phyloP scores from a whole-genome alignment of 2,888 invertebrate genomes.

The Andrena hattorfiana region DNA sequence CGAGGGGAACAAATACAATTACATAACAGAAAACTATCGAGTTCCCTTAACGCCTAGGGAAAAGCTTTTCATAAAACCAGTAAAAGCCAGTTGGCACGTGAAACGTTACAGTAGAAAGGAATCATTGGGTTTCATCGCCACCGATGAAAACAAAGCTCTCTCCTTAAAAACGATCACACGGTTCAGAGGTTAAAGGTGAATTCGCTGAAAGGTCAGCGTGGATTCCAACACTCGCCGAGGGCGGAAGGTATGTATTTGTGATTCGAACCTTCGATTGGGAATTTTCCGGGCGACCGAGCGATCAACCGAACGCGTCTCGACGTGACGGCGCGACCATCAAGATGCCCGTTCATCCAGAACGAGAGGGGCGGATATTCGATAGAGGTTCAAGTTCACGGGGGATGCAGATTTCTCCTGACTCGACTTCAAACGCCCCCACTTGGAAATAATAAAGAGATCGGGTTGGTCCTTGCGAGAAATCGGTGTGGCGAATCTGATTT shows the following conservation, averaged over 20 bases:
- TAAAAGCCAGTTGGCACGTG: neutral
- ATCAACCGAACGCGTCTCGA: slow-evolving; percentile 46
- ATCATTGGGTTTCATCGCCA: neutral
- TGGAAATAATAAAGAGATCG: neutral
- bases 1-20: neutral
- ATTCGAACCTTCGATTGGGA: slow-evolving; percentile 57
- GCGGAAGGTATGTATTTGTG: neutral
- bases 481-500: neutral
- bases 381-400: slow-evolving; percentile 54
- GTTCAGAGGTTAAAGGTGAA: slow-evolving; percentile 29
- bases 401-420: neutral
- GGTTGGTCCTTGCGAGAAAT: neutral
- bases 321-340: slow-evolving; percentile 48
- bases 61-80: too few species aligned
- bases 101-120: neutral
- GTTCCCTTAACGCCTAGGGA: too few species aligned
- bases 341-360: slow-evolving; percentile 64
- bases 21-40: too few species aligned
- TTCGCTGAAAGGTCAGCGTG: slow-evolving; percentile 10
- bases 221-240: neutral
- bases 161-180: neutral
- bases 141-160: neutral
- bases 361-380: neutral
- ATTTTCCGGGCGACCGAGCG: slow-evolving; percentile 59
- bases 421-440: neutral